Percentiles rank a stretch among this genome's conserved stretches.
phyloP scores from a whole-genome alignment of 2,113 vertebrate species.

The Stomatorhinus ivindoensis region DNA sequence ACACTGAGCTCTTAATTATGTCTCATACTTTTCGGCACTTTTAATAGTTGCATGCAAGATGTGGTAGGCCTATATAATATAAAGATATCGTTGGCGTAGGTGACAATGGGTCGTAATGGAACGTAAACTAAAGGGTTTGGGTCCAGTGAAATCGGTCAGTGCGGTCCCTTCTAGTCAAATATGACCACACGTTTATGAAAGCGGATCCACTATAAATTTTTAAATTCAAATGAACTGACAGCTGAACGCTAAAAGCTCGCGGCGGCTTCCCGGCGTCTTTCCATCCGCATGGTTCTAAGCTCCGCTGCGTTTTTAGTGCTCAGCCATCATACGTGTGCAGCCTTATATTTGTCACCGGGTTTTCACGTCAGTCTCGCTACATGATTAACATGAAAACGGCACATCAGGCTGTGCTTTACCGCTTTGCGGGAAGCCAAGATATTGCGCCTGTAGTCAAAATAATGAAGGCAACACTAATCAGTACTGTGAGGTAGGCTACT shows the following conservation, averaged over 20 bases:
- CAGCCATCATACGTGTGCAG: neutral
- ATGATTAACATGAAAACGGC: neutral
- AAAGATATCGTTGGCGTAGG: neutral
- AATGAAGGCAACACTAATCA: neutral
- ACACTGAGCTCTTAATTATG: neutral
- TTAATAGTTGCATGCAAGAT: neutral
- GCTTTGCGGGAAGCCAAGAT: neutral
- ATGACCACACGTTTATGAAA: neutral
- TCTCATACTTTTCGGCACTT: neutral
- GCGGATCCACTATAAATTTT: neutral
- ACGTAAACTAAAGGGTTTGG: neutral
- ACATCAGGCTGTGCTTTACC: neutral
- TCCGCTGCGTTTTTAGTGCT: neutral
- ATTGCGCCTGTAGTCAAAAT: neutral
- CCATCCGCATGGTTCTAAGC: neutral
- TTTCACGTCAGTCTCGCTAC: neutral
- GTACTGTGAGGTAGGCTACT: neutral
- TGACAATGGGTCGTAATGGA: neutral
- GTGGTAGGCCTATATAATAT: neutral
- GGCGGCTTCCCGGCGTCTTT: neutral
- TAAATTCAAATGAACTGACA: neutral
- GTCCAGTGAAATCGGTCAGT: neutral
- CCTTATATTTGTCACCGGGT: neutral
- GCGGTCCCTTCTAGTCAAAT: neutral
- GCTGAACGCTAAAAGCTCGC: neutral